Evolutionary conservation across 2,888 invertebrate species (phyloP), one percentile per base, ranked within the genome.

Genomic region (Erannis defoliaria): DNA sequence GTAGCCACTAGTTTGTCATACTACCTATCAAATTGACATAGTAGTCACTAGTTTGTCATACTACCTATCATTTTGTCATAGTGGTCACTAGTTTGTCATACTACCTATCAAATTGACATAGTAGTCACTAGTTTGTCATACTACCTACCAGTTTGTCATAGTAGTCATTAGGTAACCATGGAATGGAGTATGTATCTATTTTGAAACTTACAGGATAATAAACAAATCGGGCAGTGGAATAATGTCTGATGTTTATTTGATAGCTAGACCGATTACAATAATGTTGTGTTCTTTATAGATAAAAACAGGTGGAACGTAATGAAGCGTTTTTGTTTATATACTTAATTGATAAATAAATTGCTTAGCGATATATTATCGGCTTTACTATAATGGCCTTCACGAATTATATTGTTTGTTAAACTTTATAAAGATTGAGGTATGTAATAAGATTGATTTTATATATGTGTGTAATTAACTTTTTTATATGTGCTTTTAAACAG

Each of bases 251-350:
- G 38, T 50, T 50, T 50, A 50, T 50, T 16, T 38, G 50, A 50
- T 38, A 16, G 38, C 50, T 12, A 26, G 16, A 14, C 2, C 5
- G n/a, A 55, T 59, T 64, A 66, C 71, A 74, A 73, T 73, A 71
- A 63, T 45, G 55, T 54, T 64, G 53, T 60, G 49, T 61, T 66
- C 68, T 75, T 73, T 70, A 71, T 66, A 64, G 33, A 61, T 60
- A 58, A 70, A 68, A 72, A 75, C 70, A 64, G 58, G 58, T 43
- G 16, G 40, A 60, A 45, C 33, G 12, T 67, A 61, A 69, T 67
- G 58, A 46, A 50, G 21, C 42, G 26, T 18, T 54, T 33, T 35
- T 51, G 26, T 19, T 43, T 14, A 43, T 43, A 33, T 43, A n/a
- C 37, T 26, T 50, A 19, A 50, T 50, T 21, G 35, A 14, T 23